A percentile compares a stretch with the other conserved stretches of the same genome.
These are phyloP conservation scores for Octodon degus DNA, from an alignment of 2,113 vertebrate genomes.

Conservation along the genomic window DNA sequence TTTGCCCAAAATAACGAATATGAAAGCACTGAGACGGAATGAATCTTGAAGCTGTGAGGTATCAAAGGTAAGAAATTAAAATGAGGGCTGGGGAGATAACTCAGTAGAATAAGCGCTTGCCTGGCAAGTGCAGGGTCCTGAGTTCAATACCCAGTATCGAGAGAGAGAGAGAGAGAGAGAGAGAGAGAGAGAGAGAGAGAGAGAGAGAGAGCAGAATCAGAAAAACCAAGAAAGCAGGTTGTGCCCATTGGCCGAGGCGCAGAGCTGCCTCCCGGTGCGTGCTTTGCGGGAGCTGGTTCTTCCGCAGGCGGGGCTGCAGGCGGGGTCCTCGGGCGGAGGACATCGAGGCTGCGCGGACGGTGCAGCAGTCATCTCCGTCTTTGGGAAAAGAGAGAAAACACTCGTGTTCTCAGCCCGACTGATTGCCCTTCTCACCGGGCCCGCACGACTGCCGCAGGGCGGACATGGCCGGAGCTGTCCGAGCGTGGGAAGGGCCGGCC, in stretches of 20 bases:
- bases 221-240: not conserved
- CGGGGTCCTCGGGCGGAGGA: no score
- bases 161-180: no score
- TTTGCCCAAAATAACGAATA: not conserved
- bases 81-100: no score
- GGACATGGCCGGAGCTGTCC: not conserved
- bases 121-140: no score
- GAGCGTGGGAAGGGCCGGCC: not conserved
- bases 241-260: accelerated
- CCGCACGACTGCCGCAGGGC: no score
- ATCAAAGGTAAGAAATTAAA: not conserved
- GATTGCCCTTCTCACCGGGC: not conserved
- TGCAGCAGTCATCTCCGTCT: not conserved
- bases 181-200: no score
- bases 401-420: not conserved
- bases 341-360: not conserved
- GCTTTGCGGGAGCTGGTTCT: accelerated
- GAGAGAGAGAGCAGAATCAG: no score
- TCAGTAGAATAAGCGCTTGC: no score
- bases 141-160: no score
- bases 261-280: not conserved
- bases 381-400: not conserved
- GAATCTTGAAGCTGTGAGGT: not conserved
- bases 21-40: not conserved
- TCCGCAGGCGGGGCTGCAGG: not conserved